A percentile compares a stretch with the other conserved stretches of the same genome.
phyloP scores from a whole-genome alignment of 2,797 vertebrate species.

The Brachymystax lenok region DNA sequence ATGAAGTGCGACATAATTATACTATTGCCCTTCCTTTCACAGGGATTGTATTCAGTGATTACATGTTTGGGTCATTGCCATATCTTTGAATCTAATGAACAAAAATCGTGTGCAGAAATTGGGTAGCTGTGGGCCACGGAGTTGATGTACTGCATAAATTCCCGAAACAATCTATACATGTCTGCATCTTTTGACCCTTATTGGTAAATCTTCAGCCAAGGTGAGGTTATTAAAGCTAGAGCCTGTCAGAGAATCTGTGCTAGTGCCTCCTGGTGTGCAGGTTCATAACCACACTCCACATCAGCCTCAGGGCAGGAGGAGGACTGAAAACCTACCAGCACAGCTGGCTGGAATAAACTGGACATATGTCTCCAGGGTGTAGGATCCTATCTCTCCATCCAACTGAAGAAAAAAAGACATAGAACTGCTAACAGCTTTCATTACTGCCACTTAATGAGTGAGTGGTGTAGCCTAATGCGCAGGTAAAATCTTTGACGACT shows the following conservation, averaged over 20 bases:
- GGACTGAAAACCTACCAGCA: slow-evolving; percentile 7
- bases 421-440: not conserved
- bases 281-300: not conserved
- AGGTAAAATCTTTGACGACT: not conserved
- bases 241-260: not conserved
- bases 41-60: no score
- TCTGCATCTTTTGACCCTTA: not conserved
- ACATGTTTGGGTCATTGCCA: not conserved
- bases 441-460: not conserved
- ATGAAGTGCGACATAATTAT: not conserved
- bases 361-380: not conserved
- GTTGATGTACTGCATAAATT: not conserved
- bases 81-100: not conserved
- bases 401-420: not conserved
- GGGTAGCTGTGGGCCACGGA: not conserved
- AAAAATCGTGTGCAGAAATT: not conserved
- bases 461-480: not conserved
- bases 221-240: not conserved
- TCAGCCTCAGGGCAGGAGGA: slow-evolving; percentile 31
- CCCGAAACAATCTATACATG: not conserved
- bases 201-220: not conserved
- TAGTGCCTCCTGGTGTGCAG: not conserved
- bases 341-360: not conserved
- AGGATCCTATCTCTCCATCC: not conserved
- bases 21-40: not conserved